A percentile compares a stretch with the other conserved stretches of the same genome.
phyloP scores from a whole-genome alignment of 2,888 invertebrate species.

The Sinohyriopsis cumingii region DNA sequence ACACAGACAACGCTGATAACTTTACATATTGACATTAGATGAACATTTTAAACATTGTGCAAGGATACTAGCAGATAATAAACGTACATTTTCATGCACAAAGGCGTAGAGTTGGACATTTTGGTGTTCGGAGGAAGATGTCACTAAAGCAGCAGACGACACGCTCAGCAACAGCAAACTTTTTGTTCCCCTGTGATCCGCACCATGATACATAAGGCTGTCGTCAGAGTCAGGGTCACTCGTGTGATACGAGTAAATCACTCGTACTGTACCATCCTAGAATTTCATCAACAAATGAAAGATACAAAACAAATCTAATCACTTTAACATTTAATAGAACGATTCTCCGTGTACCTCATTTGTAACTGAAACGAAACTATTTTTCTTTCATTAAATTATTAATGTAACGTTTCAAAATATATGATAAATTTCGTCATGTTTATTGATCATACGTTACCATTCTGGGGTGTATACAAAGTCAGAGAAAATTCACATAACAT shows the following conservation, averaged over 20 bases:
- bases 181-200: conserved; percentile 29
- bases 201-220: conserved; percentile 22
- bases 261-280: conserved; percentile 29
- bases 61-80: too few species aligned
- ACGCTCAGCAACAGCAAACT: conserved; percentile 27
- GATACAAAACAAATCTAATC: too few species aligned
- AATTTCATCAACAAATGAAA: not conserved
- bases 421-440: too few species aligned
- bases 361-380: too few species aligned
- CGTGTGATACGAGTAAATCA: conserved; percentile 29
- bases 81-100: conserved; percentile 24
- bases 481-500: too few species aligned
- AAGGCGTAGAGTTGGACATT: conserved; percentile 24
- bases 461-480: not conserved
- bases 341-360: too few species aligned
- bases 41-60: too few species aligned
- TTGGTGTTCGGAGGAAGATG: conserved; percentile 1
- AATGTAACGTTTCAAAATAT: too few species aligned
- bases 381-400: too few species aligned
- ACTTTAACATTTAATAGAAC: too few species aligned
- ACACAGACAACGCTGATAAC: too few species aligned
- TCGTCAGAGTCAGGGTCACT: conserved; percentile 24
- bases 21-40: too few species aligned
- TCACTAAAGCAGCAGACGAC: conserved; percentile 3
- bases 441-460: not conserved